phyloP scores from a whole-genome alignment of 2,888 invertebrate genomes.

The Hirtodrosophila cameraria region DNA sequence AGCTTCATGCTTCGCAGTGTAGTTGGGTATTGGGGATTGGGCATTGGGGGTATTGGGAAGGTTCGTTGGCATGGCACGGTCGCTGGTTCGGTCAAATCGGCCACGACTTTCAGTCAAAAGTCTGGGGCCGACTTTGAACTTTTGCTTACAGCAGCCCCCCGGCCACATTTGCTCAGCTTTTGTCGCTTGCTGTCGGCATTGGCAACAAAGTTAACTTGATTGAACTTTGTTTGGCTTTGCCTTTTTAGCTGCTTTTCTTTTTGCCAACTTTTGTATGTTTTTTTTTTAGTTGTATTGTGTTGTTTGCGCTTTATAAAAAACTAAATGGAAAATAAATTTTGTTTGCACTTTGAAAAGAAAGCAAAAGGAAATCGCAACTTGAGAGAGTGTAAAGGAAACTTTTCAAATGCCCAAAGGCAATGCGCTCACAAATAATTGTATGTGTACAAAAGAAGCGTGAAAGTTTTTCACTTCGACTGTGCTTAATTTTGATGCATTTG shows the following conservation, averaged over 20 bases:
- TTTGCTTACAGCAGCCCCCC: constrained; percentile 29
- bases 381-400: constrained; percentile 68
- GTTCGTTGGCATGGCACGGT: constrained; percentile 15
- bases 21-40: background rate
- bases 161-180: constrained; percentile 46
- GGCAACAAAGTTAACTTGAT: constrained; percentile 77
- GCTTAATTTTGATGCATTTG: constrained; percentile 63
- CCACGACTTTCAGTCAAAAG: constrained; percentile 71
- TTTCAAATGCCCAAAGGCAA: constrained; percentile 27
- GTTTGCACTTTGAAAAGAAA: constrained; percentile 70
- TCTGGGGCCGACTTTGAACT: constrained; percentile 67
- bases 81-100: constrained; percentile 58
- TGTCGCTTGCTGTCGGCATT: constrained; percentile 55
- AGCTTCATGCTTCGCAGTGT: background rate
- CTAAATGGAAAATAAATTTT: constrained; percentile 78
- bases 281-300: constrained; percentile 37
- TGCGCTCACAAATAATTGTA: constrained; percentile 10
- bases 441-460: constrained; percentile 1
- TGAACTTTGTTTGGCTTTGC: constrained; percentile 77
- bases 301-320: constrained; percentile 69
- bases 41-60: background rate
- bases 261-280: constrained; percentile 30
- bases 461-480: background rate
- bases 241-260: constrained; percentile 68
- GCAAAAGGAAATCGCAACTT: constrained; percentile 67